Percentiles rank a stretch among this genome's conserved stretches.
Conservation (phyloP, 1,140 invertebrate species). For the Drosophila grimshawi region DNA sequence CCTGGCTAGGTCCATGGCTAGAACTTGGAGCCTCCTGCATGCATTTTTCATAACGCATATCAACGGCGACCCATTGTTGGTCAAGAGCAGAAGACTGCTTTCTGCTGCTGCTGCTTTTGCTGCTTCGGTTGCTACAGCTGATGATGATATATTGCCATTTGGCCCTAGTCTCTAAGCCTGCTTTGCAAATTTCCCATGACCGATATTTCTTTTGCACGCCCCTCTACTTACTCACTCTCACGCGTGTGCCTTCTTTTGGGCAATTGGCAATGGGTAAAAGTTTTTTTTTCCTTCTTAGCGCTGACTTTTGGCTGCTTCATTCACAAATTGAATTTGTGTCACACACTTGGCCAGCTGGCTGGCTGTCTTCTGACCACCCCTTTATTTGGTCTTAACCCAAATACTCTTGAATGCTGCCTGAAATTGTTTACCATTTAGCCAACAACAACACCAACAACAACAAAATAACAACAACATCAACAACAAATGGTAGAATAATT, state of each 20-base stretch:
- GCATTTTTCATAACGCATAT: conserved; percentile 71
- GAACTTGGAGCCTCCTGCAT: conserved; percentile 20
- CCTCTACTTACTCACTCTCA: neutral
- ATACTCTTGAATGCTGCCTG: conserved; percentile 58
- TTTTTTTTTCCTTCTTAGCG: conserved; percentile 21
- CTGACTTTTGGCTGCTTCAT: conserved; percentile 70
- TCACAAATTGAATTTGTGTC: conserved; percentile 80
- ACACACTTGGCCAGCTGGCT: conserved; percentile 38
- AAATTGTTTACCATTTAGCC: conserved; percentile 60
- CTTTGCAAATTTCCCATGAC: conserved; percentile 74
- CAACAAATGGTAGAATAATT: conserved; percentile 67
- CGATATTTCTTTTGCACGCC: conserved; percentile 49
- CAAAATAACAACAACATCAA: conserved; percentile 22
- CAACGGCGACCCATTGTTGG: conserved; percentile 61
- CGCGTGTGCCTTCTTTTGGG: conserved; percentile 51
- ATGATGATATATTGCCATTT: conserved; percentile 70
- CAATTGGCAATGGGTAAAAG: conserved; percentile 57
- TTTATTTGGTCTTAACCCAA: conserved; percentile 83
- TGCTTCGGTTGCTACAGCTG: conserved; percentile 16
- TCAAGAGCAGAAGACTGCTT: conserved; percentile 30
- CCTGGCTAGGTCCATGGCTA: neutral
- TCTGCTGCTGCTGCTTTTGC: neutral
- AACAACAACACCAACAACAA: conserved; percentile 62
- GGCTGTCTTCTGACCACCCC: conserved; percentile 61
- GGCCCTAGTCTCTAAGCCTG: conserved; percentile 37